Base-by-base conservation (phyloP, 2,888 invertebrate species). In the Coleophora flavipennella region DNA sequence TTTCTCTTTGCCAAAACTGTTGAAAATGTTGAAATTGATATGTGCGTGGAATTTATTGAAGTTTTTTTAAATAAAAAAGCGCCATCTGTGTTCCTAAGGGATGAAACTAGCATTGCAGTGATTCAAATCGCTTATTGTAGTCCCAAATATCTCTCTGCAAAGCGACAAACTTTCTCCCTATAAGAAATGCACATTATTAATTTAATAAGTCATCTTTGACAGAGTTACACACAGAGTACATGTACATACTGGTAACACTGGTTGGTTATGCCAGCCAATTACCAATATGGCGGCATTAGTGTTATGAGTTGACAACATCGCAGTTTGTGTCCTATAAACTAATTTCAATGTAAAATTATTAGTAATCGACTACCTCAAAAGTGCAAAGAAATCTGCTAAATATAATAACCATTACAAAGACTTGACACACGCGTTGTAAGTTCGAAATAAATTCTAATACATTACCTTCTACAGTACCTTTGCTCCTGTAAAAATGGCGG, bases 261-360 rank as follows among this genome's bases (percentile, higher is more conserved):
- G 10, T 11, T 9, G 7, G 29, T 29, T 29, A n/a, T 29, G 29
- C 29, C 28, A 27, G 8, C 8, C 28, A 8, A 27, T 13, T 67
- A 61, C 73, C 81, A 84, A 84, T 76, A 85, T 85, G 85, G 85
- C 85, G 85, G 72, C 73, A 69, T 67, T 77, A 67, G 76, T 83
- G 79, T 83, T 83, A 73, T 79, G 77, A 80, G 80, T 83, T 85
- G 85, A 85, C 85, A 85, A 84, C 85, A 85, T 84, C 80, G 79
- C 75, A 84, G 71, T 81, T 83, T 77, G 79, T 78, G 77, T 67
- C 64, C 66, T 67, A 73, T 69, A 79, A 78, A 73, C 70, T 67
- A 64, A 56, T 45, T 60, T 62, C 14, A 56, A 59, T 64, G 62
- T 62, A 65, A 56, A 70, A 59, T 67, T 56, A 57, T 62, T 55